A percentile compares a stretch with the other conserved stretches of the same genome.
Conservation (phyloP, 1,140 invertebrate genomes). For the Zaprionus vittiger region DNA sequence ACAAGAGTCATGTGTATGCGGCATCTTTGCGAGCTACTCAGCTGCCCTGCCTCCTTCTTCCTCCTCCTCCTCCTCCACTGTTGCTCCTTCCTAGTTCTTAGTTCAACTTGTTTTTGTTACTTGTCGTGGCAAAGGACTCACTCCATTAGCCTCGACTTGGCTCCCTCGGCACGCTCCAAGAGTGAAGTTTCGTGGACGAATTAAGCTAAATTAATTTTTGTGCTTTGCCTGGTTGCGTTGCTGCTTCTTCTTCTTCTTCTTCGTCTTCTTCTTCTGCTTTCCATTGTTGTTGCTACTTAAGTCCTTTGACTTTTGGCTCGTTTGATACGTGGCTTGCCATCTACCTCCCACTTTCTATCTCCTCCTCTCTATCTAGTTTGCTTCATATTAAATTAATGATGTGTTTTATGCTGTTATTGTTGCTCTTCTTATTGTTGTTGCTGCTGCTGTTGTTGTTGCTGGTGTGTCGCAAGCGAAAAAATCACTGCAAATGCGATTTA, state of each 20-base stretch:
- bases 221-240: conserved; percentile 60
- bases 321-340: conserved; percentile 39
- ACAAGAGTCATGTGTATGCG: conserved; percentile 36
- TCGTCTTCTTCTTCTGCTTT: conserved; percentile 1
- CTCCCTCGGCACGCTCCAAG: conserved; percentile 57
- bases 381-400: conserved; percentile 81
- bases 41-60: conserved; percentile 16
- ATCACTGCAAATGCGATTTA: conserved; percentile 79
- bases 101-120: conserved; percentile 32
- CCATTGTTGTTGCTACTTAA: conserved; percentile 56
- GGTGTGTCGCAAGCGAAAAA: conserved; percentile 49
- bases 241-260: not conserved
- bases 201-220: conserved; percentile 83
- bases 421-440: conserved; percentile 28
- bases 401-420: conserved; percentile 68
- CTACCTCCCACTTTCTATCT: conserved; percentile 30
- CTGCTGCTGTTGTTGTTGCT: conserved; percentile 28
- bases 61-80: not conserved
- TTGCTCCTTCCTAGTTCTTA: not conserved
- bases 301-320: conserved; percentile 73
- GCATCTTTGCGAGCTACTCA: conserved; percentile 41
- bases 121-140: conserved; percentile 25
- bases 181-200: conserved; percentile 79
- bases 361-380: conserved; percentile 22
- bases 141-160: conserved; percentile 51